Base-by-base conservation (phyloP, 1,140 invertebrate genomes). In the Drosophila nannoptera region DNA sequence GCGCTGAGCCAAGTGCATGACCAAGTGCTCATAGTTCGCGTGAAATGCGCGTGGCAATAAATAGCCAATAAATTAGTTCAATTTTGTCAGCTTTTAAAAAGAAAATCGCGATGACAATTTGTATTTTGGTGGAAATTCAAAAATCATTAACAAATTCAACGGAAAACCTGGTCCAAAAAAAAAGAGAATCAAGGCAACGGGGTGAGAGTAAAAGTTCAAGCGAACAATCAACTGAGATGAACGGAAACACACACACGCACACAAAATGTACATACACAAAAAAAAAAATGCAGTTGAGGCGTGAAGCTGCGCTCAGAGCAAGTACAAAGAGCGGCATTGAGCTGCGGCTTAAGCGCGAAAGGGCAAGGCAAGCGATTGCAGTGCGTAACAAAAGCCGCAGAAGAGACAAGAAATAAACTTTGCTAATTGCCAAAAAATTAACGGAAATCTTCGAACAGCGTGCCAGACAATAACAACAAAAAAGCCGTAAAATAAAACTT, bases 391-490 rank as follows among this genome's bases (percentile, higher is more conserved):
- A 70, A 62, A 75, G 75, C 60, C 29, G 5, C 53, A 64, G 46
- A 43, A 43, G 54, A 69, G 64, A 54, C 69, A 42, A 74, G 64
- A 80, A 52, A 61, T 48, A 46, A 63, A 68, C 42, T 52, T 49
- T 71, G 77, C 63, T 84, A 84, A 84, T 84, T 81, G 49, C 14
- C 35, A 61, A 77, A 74, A 61, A 77, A 74, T 86, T 70, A 81
- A 77, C 69, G 81, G 77, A 86, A 82, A 86, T 75, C 61, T 86
- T 77, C 72, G 42, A 31, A 8, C 45, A 33, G 6, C 32, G 40
- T 48, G 7, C 38, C 38, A 56, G 8, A 22, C 22, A 22, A 22
- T 22, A 55, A 52, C 49, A 33, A 76, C 48, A 43, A 42, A 73
- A 69, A 46, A 33, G 29, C 31, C 4, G 42, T 50, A 71, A 68